Evolutionary conservation across 1,140 invertebrate genomes (phyloP).

Genomic region (Phortica variegata): DNA sequence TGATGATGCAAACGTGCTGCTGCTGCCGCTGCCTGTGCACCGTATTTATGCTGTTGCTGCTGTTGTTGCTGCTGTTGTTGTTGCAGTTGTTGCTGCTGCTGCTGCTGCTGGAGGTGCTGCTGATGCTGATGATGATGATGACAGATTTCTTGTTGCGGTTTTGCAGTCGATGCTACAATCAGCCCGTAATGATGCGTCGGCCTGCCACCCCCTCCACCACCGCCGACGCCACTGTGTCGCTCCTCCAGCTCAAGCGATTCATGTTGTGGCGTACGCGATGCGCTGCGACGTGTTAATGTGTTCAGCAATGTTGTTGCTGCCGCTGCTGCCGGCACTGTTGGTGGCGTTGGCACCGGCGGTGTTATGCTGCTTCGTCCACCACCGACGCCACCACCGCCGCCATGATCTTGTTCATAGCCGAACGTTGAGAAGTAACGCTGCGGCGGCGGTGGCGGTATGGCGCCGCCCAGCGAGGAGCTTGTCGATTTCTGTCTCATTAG

Average conservation of each 20-base stretch:
- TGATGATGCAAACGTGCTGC: constrained; percentile 6
- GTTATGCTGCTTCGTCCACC: background rate
- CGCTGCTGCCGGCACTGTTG: constrained; percentile 2
- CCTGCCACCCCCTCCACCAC: too few relatives aligned
- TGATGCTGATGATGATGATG: constrained; percentile 53
- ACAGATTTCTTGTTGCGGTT: constrained; percentile 41
- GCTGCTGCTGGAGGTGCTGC: constrained; percentile 26
- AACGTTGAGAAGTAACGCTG: constrained; percentile 52
- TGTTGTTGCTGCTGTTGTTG: constrained; percentile 24
- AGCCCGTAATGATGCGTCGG: constrained; percentile 32
- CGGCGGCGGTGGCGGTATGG: constrained; percentile 31
- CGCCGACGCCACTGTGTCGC: constrained; percentile 20
- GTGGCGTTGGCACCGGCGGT: constrained; percentile 26
- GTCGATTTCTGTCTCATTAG: constrained; percentile 52
- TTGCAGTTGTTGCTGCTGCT: constrained; percentile 15
- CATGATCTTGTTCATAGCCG: constrained; percentile 39
- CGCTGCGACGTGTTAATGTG: constrained; percentile 37
- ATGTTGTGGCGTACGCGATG: constrained; percentile 30
- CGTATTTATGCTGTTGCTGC: constrained; percentile 27
- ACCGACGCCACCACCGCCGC: constrained; percentile 7
- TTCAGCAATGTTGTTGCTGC: constrained; percentile 13
- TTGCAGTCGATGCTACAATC: constrained; percentile 24
- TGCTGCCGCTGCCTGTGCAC: constrained; percentile 28
- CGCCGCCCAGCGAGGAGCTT: constrained; percentile 34
- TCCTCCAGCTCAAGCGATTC: constrained; percentile 33